A percentile compares a stretch with the other conserved stretches of the same genome.
Evolutionary conservation across 1,140 invertebrate genomes (phyloP).

Genomic region (Ceratosolen fusciceps): DNA sequence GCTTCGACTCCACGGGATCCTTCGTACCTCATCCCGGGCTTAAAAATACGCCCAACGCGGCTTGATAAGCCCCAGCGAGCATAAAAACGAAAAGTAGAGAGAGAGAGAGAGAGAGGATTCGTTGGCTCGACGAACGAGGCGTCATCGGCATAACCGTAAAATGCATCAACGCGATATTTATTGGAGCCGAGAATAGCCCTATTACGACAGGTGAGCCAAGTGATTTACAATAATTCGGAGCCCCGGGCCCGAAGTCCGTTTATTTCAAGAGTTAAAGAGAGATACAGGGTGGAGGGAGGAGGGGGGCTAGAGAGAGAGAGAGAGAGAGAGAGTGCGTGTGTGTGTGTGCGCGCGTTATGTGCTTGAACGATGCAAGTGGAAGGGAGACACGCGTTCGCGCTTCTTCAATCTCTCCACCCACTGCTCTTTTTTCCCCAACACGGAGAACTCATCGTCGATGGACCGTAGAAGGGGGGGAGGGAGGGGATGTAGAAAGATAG

Average conservation of each 20-base stretch:
- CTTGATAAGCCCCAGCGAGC: not conserved
- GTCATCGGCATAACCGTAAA: conserved; percentile 29
- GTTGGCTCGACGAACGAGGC: not conserved
- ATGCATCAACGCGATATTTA: conserved; percentile 44
- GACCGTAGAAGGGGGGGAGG: no score
- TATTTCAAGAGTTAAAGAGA: no score
- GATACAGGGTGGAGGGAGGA: no score
- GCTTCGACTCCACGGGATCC: not conserved
- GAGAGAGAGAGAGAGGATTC: not conserved
- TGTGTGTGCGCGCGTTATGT: no score
- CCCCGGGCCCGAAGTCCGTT: conserved; percentile 7
- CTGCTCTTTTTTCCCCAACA: conserved; percentile 5
- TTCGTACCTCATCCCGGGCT: conserved; percentile 1
- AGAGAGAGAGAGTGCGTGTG: no score
- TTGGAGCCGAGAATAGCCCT: conserved; percentile 31
- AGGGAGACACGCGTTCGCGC: not conserved
- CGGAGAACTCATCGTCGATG: not conserved
- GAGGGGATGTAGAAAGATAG: no score
- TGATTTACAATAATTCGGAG: conserved; percentile 45
- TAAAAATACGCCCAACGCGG: conserved; percentile 14
- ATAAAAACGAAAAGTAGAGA: conserved; percentile 9
- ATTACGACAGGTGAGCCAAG: conserved; percentile 38
- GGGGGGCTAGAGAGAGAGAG: not conserved
- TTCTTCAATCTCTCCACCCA: not conserved
- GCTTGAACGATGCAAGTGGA: no score